Evolutionary conservation across 2,888 invertebrate species (phyloP).

Genomic region (Epinotia bilunana): DNA sequence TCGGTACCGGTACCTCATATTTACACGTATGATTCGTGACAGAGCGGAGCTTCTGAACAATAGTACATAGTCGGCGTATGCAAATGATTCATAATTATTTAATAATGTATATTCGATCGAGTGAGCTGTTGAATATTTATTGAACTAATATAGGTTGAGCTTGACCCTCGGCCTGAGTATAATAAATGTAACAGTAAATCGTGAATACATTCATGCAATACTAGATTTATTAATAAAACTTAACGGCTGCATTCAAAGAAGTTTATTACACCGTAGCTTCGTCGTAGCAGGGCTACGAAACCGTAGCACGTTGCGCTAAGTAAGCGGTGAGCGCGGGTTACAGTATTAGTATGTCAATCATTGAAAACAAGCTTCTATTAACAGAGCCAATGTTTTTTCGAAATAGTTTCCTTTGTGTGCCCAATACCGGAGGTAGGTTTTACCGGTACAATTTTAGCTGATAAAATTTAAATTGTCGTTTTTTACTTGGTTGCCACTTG

Average conservation of each 20-base stretch:
- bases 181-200: neutral
- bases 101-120: neutral
- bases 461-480: neutral
- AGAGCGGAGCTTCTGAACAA: constrained; percentile 15
- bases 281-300: constrained; percentile 60
- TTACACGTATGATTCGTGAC: constrained; percentile 15
- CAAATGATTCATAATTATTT: constrained; percentile 14
- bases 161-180: neutral
- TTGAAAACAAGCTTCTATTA: neutral
- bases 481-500: neutral
- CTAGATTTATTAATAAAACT: neutral
- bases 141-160: neutral
- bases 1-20: constrained; percentile 3
- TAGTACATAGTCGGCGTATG: constrained; percentile 11
- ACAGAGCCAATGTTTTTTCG: neutral
- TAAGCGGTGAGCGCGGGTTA: neutral
- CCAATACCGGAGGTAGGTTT: too few relatives aligned
- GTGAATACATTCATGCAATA: neutral
- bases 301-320: constrained; percentile 52
- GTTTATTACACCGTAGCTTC: constrained; percentile 17
- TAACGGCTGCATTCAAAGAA: neutral
- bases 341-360: neutral
- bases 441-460: too few relatives aligned
- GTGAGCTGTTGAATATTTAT: constrained; percentile 13
- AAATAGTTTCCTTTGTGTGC: too few relatives aligned